Evolutionary conservation across 2,797 vertebrate species (phyloP).

Genomic region (Micromesistius poutassou): DNA sequence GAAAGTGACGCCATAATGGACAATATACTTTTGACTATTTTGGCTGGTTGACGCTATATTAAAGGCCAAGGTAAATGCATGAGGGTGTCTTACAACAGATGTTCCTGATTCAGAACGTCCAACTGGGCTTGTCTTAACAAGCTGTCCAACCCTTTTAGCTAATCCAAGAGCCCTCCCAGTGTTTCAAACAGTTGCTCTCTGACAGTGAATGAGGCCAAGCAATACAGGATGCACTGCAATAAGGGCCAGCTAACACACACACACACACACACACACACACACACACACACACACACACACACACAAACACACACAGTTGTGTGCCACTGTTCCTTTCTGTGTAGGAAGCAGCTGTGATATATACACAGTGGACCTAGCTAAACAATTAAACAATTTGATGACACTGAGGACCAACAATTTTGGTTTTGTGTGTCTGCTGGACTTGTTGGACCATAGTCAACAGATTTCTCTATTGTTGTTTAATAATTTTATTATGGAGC

Average conservation of each 20-base stretch:
- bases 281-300: neutral
- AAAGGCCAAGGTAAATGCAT: conserved; percentile 56
- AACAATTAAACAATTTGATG: conserved; percentile 9
- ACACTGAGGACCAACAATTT: neutral
- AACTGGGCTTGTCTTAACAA: conserved; percentile 51
- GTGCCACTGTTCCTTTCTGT: neutral
- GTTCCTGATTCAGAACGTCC: conserved; percentile 42
- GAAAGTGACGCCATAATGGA: conserved; percentile 53
- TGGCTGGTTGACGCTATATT: conserved; percentile 31
- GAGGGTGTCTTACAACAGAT: conserved; percentile 59
- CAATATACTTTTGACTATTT: conserved; percentile 51
- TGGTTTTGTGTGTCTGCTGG: neutral
- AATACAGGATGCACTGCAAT: neutral
- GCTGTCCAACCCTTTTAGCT: conserved; percentile 22
- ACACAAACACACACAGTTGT: neutral
- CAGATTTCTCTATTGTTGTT: neutral
- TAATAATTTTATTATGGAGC: neutral
- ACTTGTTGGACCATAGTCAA: neutral
- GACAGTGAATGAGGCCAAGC: conserved; percentile 10
- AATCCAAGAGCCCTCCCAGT: conserved; percentile 32
- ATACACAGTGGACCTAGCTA: neutral
- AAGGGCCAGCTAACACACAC: conserved; percentile 20
- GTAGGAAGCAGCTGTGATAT: neutral
- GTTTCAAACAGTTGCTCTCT: conserved; percentile 24
- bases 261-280: neutral